phyloP scores from a whole-genome alignment of 2,797 vertebrate genomes.

The Morus bassanus region DNA sequence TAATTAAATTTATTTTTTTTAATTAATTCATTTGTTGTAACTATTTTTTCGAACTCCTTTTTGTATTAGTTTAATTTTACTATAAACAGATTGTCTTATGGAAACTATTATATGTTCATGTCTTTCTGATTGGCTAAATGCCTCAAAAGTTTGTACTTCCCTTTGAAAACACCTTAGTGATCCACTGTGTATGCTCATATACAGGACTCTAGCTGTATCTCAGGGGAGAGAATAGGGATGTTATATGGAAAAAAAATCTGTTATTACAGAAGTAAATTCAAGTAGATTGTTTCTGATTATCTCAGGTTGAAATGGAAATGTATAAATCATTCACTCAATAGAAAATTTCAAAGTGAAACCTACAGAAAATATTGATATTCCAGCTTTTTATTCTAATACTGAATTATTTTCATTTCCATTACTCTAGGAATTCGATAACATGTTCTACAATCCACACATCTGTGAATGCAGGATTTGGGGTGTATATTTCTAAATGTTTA shows the following conservation, averaged over 20 bases:
- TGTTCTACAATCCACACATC: neutral
- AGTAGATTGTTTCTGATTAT: neutral
- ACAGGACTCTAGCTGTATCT: neutral
- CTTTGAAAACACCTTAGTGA: neutral
- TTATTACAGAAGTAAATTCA: neutral
- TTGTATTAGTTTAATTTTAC: neutral
- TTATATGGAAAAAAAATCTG: neutral
- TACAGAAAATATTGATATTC: neutral
- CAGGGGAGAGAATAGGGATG: neutral
- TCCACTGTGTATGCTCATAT: neutral
- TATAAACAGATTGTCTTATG: neutral
- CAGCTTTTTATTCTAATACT: neutral
- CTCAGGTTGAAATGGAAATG: neutral
- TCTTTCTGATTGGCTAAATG: neutral
- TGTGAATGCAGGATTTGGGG: neutral
- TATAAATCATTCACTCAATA: neutral
- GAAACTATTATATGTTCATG: neutral
- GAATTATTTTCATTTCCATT: neutral
- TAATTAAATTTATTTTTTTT: neutral
- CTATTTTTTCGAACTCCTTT: neutral
- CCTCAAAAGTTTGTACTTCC: neutral
- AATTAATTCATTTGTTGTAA: neutral
- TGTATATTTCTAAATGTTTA: neutral
- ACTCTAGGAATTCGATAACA: neutral
- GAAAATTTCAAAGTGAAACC: neutral